phyloP scores from a whole-genome alignment of 2,888 invertebrate species.

The Spisula subtruncata region DNA sequence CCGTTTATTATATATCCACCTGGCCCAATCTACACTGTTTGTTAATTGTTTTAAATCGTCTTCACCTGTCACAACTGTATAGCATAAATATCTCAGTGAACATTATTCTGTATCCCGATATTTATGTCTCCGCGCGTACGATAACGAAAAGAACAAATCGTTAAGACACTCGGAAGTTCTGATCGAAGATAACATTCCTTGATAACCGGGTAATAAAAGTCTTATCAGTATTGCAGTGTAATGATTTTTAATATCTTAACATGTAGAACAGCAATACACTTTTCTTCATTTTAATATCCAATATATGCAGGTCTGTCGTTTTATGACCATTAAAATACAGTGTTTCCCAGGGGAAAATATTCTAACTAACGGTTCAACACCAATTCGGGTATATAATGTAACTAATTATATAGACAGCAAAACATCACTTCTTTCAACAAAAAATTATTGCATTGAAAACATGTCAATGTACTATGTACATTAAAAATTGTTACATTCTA shows the following conservation, averaged over 20 bases:
- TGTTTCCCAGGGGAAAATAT: no score
- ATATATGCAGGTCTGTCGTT: not conserved
- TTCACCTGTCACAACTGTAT: not conserved
- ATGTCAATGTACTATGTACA: no score
- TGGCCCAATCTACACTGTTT: not conserved
- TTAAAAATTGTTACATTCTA: no score
- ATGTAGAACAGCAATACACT: not conserved
- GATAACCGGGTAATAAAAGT: not conserved
- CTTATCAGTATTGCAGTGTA: not conserved
- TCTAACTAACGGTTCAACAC: no score
- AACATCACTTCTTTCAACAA: no score
- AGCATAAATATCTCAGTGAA: not conserved
- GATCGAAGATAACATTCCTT: constrained; percentile 4
- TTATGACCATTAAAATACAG: no score
- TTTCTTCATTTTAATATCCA: not conserved
- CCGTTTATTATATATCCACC: not conserved
- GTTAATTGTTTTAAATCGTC: not conserved
- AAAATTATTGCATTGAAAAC: no score
- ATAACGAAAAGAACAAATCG: not conserved
- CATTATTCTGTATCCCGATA: not conserved
- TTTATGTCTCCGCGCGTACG: not conserved
- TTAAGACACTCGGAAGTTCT: not conserved
- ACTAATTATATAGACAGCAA: no score
- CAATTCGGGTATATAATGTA: no score
- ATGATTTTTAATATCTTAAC: not conserved